Evolutionary conservation across 2,113 vertebrate species (phyloP).

Genomic region (Tragelaphus scriptus): DNA sequence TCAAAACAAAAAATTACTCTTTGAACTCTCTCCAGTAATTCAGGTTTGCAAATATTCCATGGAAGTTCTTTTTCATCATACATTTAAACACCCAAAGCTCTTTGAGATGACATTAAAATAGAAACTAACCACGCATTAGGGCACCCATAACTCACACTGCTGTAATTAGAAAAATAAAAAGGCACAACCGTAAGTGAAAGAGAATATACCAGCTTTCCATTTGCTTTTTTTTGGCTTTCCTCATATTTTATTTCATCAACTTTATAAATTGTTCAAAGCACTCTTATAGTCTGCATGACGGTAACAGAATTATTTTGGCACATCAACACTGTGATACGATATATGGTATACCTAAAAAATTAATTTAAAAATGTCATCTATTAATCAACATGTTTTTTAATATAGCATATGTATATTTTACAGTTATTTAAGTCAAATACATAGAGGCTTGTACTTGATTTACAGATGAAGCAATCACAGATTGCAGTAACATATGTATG

Average conservation of each 20-base stretch:
- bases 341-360: slow-evolving; percentile 74
- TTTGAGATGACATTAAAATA: slow-evolving; percentile 57
- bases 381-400: slow-evolving; percentile 72
- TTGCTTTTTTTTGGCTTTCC: slow-evolving; percentile 24
- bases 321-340: slow-evolving; percentile 73
- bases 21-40: slow-evolving; percentile 68
- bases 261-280: slow-evolving; percentile 54
- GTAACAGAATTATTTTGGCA: slow-evolving; percentile 83
- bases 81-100: slow-evolving; percentile 49
- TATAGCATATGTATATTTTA: slow-evolving; percentile 77
- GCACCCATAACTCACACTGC: slow-evolving; percentile 43
- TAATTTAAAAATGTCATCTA: slow-evolving; percentile 71
- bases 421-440: slow-evolving; percentile 79
- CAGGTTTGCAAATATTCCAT: slow-evolving; percentile 63
- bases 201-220: slow-evolving; percentile 32
- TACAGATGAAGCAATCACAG: slow-evolving; percentile 86
- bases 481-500: slow-evolving; percentile 79
- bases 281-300: slow-evolving; percentile 55
- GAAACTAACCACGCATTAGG: slow-evolving; percentile 8
- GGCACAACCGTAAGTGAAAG: slow-evolving; percentile 47
- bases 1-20: slow-evolving; percentile 68
- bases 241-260: slow-evolving; percentile 52
- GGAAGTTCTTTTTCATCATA: slow-evolving; percentile 55
- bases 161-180: slow-evolving; percentile 57
- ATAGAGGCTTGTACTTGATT: slow-evolving; percentile 73